Base-by-base conservation (phyloP, 2,113 vertebrate genomes). In the Hippocampus abdominalis region DNA sequence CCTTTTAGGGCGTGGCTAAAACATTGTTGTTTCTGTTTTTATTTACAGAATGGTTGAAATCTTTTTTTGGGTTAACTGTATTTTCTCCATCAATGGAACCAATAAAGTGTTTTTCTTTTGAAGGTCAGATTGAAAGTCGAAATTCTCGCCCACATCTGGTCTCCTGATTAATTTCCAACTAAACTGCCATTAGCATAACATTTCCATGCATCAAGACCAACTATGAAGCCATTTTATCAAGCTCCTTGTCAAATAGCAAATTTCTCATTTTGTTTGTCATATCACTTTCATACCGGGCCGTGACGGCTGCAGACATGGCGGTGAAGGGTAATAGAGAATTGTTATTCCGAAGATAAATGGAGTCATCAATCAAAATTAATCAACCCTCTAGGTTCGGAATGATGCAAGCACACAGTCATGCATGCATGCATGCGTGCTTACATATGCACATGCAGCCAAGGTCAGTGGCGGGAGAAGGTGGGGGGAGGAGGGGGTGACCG, bases 261-360 rank as follows among this genome's bases (percentile, higher is more conserved):
- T 92, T 92, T 91, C 92, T 93, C 90, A 93, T 93, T 94, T 92
- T 93, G 92, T 92, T 92, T 92, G 86, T 91, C 92, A 93, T 92
- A 92, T 92, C 68, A 91, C 92, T 93, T 91, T 91, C 89, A 79
- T 89, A 87, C 78, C 49, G 61, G 68, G 77, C 67, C 75, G 80
- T 72, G 82, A 81, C 60, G 67, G 76, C 61, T 72, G 64, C 62
- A 32, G 32, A 72, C 1, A 29, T 65, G 69, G 62, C 51, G 64
- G 77, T 20, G 73, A 42, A 66, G 65, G 71, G 66, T 60, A 76
- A 69, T 61, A 62, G 68, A 69, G 36, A 74, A 81, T 80, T 85
- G 81, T 85, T 84, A 86, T 88, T 89, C 81, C 75, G 69, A 84
- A 89, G 84, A 91, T 86, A 90, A 91, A 90, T 81, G 29, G 80